phyloP scores from a whole-genome alignment of 2,797 vertebrate genomes.

The Spinibarbus caldwelli region DNA sequence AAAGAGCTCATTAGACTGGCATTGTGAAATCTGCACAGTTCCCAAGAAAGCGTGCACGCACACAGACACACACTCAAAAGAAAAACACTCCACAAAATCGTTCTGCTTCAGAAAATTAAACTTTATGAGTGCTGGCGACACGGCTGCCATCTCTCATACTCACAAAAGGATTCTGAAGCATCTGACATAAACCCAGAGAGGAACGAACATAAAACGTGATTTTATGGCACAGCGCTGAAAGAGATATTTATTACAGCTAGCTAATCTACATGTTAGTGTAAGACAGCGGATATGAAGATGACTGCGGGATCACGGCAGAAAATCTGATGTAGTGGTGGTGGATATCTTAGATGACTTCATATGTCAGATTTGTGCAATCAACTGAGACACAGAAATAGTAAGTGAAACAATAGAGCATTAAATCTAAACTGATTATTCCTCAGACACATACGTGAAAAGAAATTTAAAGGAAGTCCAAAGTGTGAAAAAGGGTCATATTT shows the following conservation, averaged over 20 bases:
- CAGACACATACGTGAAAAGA: constrained; percentile 4
- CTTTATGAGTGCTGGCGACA: constrained; percentile 65
- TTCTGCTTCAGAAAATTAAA: constrained; percentile 63
- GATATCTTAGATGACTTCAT: constrained; percentile 1
- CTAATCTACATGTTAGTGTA: constrained; percentile 57
- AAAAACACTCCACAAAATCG: constrained; percentile 35
- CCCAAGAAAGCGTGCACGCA: constrained; percentile 29
- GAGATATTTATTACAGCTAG: constrained; percentile 56
- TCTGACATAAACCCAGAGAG: constrained; percentile 64
- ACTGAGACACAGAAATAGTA: constrained; percentile 40
- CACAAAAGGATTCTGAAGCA: constrained; percentile 65
- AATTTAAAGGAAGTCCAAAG: constrained; percentile 9
- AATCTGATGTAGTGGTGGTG: constrained; percentile 29
- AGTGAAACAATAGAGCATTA: constrained; percentile 31
- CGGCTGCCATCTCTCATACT: constrained; percentile 49
- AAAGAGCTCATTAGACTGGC: constrained; percentile 12
- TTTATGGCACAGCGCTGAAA: constrained; percentile 51
- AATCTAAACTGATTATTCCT: constrained; percentile 40
- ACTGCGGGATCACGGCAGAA: constrained; percentile 27
- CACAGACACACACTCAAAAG: not conserved
- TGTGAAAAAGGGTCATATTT: constrained; percentile 23
- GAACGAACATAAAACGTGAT: constrained; percentile 65
- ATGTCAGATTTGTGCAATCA: constrained; percentile 9
- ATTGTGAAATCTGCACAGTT: constrained; percentile 5
- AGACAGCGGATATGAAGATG: constrained; percentile 66